Evolutionary conservation across 2,797 vertebrate genomes (phyloP), one percentile per base, ranked within the genome.

Genomic region (Thamnophis elegans): DNA sequence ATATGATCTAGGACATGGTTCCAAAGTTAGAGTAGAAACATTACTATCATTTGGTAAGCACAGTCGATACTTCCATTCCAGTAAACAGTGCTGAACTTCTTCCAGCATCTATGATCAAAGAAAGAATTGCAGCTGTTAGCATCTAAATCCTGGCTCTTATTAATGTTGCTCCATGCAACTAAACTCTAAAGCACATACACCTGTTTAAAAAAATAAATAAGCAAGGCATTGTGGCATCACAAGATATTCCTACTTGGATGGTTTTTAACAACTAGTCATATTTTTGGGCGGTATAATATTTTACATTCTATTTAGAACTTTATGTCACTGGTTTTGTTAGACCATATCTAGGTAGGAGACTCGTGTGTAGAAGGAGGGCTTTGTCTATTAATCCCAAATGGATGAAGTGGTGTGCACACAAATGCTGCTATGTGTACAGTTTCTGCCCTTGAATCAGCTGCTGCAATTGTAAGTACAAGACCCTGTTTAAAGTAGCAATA

Each of bases 31-130:
- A 47, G 62, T 47, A 82, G 47, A 60, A 58, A 87, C 36, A 82
- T 47, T 82, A 25, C 20, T 82, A 82, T 47, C 36, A 25, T 47
- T 82, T 82, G 73, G 36, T 42, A 22, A 78, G 18, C 7, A 78
- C 36, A 87, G 62, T 60, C 2, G 4, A 62, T 60, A 65, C 32
- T 65, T 55, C 85, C 60, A 55, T 88, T 91, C 42, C 55, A 54
- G 53, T 53, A 60, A 89, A 53, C 55, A 53, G 55, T 26, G 9
- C 68, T 92, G 68, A n/a, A 89, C 87, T 82, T 92, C 32, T 53
- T 60, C 85, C 87, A 92, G 68, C 68, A 82, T 92, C 87, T 22
- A 36, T 54, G 42, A 60, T 92, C 56, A 89, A 89, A 92, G 87
- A 73, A 89, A 73, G 54, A 88, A 88, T n/a, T 92, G 91, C 68